Evolutionary conservation across 1,140 invertebrate genomes (phyloP).

Genomic region (Semibalanus balanoides): DNA sequence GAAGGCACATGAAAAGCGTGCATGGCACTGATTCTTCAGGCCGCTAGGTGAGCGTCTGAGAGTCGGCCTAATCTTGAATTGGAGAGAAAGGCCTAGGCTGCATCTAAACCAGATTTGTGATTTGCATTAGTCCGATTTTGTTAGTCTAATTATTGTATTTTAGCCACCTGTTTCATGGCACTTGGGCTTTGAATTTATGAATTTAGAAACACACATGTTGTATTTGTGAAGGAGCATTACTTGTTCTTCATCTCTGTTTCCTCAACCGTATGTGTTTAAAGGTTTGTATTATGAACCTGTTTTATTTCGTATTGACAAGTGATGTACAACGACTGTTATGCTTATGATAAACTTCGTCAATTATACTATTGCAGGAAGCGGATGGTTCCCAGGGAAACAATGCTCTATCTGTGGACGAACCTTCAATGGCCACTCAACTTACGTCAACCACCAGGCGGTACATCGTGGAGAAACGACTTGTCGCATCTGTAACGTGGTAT

Average conservation of each 20-base stretch:
- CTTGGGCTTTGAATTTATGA: no score
- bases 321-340: no score
- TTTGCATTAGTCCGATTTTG: no score
- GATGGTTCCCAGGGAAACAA: neutral
- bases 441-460: neutral
- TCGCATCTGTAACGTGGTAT: neutral
- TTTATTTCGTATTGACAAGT: no score
- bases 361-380: neutral
- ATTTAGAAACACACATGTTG: no score
- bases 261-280: no score
- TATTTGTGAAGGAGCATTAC: no score
- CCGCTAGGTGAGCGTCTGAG: neutral
- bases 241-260: no score
- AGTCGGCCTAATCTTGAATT: neutral
- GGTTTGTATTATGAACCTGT: no score
- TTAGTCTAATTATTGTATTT: neutral
- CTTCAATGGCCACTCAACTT: neutral
- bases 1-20: neutral
- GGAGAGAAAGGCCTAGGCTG: no score
- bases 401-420: neutral
- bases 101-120: no score
- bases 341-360: no score
- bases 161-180: neutral
- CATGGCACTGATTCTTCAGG: neutral
- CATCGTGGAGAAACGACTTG: neutral